A percentile compares a stretch with the other conserved stretches of the same genome.
Evolutionary conservation across 2,888 invertebrate species (phyloP).

Genomic region (Cantharis nigra): DNA sequence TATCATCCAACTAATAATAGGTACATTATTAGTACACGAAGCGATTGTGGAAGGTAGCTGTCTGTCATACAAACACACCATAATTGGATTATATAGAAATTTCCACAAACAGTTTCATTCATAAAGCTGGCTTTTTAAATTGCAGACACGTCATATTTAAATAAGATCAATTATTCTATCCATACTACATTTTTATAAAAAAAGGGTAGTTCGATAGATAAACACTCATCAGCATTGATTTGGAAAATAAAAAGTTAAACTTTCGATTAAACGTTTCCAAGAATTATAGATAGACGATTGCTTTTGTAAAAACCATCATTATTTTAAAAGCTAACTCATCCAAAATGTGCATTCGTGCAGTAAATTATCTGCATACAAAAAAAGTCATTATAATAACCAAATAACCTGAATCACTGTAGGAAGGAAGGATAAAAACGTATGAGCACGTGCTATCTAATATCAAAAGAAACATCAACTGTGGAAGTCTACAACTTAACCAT

Average conservation of each 20-base stretch:
- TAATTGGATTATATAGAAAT: neutral
- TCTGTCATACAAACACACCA: neutral
- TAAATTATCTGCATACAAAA: constrained; percentile 5
- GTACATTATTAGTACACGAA: neutral
- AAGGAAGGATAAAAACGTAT: neutral
- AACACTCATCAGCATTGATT: neutral
- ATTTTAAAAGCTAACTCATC: neutral
- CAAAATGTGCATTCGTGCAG: constrained; percentile 2
- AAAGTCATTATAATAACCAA: constrained; percentile 1
- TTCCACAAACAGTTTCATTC: neutral
- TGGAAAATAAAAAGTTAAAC: neutral
- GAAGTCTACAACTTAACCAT: too few relatives aligned
- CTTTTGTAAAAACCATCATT: neutral
- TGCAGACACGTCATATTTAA: neutral
- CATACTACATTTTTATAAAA: neutral
- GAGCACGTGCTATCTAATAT: constrained; percentile 7
- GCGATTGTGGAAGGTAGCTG: neutral
- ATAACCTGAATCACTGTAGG: constrained; percentile 2
- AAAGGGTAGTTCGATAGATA: neutral
- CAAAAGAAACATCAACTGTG: neutral
- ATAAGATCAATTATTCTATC: neutral
- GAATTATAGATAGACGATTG: neutral
- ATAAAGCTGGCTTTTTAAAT: neutral
- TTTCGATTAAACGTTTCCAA: neutral
- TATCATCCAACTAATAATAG: neutral